Base-by-base conservation (phyloP, 2,113 vertebrate genomes). In the Irena cyanogastra region DNA sequence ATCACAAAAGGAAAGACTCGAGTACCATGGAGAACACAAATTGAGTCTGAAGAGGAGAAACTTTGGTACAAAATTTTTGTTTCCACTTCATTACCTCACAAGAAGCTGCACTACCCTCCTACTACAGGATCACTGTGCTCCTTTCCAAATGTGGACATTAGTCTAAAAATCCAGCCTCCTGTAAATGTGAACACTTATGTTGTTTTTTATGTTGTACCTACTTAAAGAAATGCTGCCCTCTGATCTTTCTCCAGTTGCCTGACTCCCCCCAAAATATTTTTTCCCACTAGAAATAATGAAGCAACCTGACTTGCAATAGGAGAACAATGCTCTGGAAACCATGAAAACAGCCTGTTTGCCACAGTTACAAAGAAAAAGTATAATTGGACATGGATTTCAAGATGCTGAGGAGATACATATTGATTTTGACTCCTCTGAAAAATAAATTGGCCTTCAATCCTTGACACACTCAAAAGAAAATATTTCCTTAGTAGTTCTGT, bases 241-340 rank as follows among this genome's bases (percentile, higher is more conserved):
- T 61, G 56, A 76, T 57, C 31, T 65, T 84, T n/a, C n/a, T 94
- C 7, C 6, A 47, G 19, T 68, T 80, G 28, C 42, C 45, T 63
- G 49, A 11, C 17, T 87, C 8, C 39, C 21, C 28, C 11, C 33
- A 49, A 47, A 94, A 39, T 39, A 19, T 27, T 86, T 88, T 85
- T 95, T 76, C 59, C 88, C n/a, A n/a, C 56, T 76, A 77, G 75
- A 97, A 89, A 60, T 80, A 72, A 82, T 39, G 89, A 97, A 96
- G 18, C 59, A 93, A 90, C 44, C 57, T 92, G 87, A 31, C 82
- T 97, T 87, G 41, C 37, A 76, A 41, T 10, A 42, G 82, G 71
- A 97, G 69, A 96, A 90, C 88, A 90, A 81, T 37, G 31, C 86
- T 66, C 35, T 85, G 49, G 61, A 75, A 89, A 77, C 28, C 71